A percentile compares a stretch with the other conserved stretches of the same genome.
phyloP scores from a whole-genome alignment of 2,888 invertebrate species.

The Hypselothyrea guttata region DNA sequence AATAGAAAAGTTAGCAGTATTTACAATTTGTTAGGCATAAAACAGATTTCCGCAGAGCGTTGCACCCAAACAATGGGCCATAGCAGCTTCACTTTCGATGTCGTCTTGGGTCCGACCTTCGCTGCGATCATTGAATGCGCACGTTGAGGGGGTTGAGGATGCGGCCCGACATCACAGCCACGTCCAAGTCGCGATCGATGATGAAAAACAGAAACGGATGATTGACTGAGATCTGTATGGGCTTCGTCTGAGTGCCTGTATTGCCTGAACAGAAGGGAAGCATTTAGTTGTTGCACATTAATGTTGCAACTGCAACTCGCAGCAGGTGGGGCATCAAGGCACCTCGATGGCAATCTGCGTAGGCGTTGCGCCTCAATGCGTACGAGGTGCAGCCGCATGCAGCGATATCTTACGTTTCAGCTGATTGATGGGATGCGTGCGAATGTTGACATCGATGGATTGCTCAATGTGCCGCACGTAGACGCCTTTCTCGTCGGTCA shows the following conservation, averaged over 20 bases:
- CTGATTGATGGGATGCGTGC: slow-evolving; percentile 86
- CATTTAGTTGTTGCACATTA: slow-evolving; percentile 58
- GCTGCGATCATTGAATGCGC: slow-evolving; percentile 87
- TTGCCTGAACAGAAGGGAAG: slow-evolving; percentile 74
- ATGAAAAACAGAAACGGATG: slow-evolving; percentile 94
- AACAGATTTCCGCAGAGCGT: background rate
- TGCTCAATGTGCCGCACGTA: slow-evolving; percentile 93
- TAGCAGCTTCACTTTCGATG: slow-evolving; percentile 59
- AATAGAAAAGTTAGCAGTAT: slow-evolving; percentile 39
- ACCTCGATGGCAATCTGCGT: slow-evolving; percentile 30
- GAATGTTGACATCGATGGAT: slow-evolving; percentile 91
- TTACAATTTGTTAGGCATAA: slow-evolving; percentile 42
- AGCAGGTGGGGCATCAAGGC: slow-evolving; percentile 58
- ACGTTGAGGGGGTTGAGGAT: slow-evolving; percentile 92
- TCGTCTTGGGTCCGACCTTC: slow-evolving; percentile 54
- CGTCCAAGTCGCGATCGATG: slow-evolving; percentile 90
- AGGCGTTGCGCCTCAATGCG: slow-evolving; percentile 62
- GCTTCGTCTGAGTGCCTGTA: slow-evolving; percentile 81
- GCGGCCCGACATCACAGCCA: slow-evolving; percentile 91
- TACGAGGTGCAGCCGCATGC: slow-evolving; percentile 46
- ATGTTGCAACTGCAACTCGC: slow-evolving; percentile 28
- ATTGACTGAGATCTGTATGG: slow-evolving; percentile 89
- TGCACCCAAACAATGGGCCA: slow-evolving; percentile 17
- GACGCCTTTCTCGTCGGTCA: slow-evolving; percentile 89
- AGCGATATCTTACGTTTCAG: slow-evolving; percentile 79